Evolutionary conservation across 2,888 invertebrate species (phyloP), one percentile per base, ranked within the genome.

Genomic region (Lagria hirta): DNA sequence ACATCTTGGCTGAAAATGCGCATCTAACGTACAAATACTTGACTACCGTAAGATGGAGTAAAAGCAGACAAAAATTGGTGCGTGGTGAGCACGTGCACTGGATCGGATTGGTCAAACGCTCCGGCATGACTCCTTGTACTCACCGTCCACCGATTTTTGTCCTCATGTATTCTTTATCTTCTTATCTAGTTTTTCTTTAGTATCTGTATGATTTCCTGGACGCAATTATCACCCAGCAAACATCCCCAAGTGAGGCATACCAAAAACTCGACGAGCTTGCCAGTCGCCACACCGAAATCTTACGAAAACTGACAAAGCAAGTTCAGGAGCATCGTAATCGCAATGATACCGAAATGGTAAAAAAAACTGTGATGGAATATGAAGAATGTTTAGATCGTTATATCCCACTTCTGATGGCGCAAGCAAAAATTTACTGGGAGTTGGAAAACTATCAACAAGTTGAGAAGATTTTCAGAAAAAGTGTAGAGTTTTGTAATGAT

Each of bases 381-480:
- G 70, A 66, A 35, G 64, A 64, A 35, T 64, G 62, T 46, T 48
- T 64, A n/a, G 65, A 64, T 21, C 55, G 93, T 58, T 98, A 96
- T 64, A 86, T 99, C 48, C 98, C 99, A 0, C 94, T 97, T 1
- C 78, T 98, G n/a, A 98, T 99, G 98, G 94, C 96, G 0, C 94
- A 99, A 71, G 97, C 98, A 1, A 97, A 96, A 78, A 93, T 99
- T 53, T 95, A 93, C 65, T 99, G 99, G 98, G 94, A 98, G 54
- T 80, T 89, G 69, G 93, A 93, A 66, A 94, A 98, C 68, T 99
- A 97, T 63, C 79, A 83, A 1, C 93, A 96, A 65, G 97, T 99
- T 1, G 97, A 98, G 69, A 92, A 94, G 67, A 93, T 97, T 54
- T 97, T 98, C 69, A 83, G 93, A 17, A 94, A 96, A 68, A 95